phyloP scores from a whole-genome alignment of 1,140 invertebrate species.

The Aphelenchoides avenae region DNA sequence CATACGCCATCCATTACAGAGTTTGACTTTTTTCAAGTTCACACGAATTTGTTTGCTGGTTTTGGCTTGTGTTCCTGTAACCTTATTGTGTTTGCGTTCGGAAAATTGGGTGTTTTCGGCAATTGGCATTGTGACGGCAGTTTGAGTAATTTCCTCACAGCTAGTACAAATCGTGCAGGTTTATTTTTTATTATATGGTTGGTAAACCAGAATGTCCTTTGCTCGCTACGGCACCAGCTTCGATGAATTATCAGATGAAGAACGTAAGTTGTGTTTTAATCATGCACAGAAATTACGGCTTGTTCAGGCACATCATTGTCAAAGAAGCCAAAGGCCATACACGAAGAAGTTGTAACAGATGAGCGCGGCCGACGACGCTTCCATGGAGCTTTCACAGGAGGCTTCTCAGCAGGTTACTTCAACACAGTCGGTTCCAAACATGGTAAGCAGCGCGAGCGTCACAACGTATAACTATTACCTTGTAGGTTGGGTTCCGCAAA shows the following conservation, averaged over 20 bases:
- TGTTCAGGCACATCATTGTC: conserved; percentile 38
- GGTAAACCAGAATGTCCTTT: conserved; percentile 21
- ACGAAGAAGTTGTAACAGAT: conserved; percentile 85
- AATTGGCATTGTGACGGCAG: too few species aligned
- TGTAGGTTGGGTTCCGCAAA: conserved; percentile 77
- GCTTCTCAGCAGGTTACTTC: conserved; percentile 94
- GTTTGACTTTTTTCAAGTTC: too few species aligned
- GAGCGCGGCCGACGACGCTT: conserved; percentile 82
- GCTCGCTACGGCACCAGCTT: conserved; percentile 52
- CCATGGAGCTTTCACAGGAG: conserved; percentile 98
- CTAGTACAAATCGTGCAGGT: background rate
- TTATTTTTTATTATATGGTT: conserved; percentile 13
- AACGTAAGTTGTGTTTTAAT: conserved; percentile 31
- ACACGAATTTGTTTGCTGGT: too few species aligned
- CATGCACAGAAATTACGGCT: conserved; percentile 4
- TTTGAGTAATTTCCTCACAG: too few species aligned
- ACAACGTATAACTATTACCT: conserved; percentile 11
- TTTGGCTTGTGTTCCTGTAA: too few species aligned
- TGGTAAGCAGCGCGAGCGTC: conserved; percentile 62
- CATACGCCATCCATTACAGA: too few species aligned
- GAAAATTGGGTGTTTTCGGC: too few species aligned
- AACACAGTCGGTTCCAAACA: conserved; percentile 92
- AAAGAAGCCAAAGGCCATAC: conserved; percentile 75
- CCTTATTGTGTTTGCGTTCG: too few species aligned
- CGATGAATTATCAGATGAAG: conserved; percentile 55